These are phyloP conservation scores for Acridotheres tristis DNA, from an alignment of 2,797 vertebrate species.

Conservation along the genomic window DNA sequence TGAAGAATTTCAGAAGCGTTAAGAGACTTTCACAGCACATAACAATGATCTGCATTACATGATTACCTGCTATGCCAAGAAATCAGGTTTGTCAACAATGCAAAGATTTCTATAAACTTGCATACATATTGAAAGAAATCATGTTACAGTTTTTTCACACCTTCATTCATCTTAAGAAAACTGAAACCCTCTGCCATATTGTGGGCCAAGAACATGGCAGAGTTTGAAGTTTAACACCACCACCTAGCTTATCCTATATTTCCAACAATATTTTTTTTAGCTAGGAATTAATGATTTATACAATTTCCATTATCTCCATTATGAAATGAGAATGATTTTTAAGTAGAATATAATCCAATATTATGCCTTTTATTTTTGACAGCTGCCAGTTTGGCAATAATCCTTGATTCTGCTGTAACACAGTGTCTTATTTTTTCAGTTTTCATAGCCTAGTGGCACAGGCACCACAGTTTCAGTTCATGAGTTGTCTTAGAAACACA, in stretches of 20 bases:
- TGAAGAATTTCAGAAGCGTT: not conserved
- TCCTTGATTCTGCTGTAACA: not conserved
- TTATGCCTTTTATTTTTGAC: not conserved
- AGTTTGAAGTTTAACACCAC: not conserved
- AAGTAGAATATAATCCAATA: not conserved
- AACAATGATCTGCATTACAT: not conserved
- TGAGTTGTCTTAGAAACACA: not conserved
- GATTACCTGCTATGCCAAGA: not conserved
- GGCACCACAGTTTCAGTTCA: not conserved
- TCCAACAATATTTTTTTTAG: not conserved
- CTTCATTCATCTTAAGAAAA: not conserved
- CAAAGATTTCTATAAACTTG: not conserved
- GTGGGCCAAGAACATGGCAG: not conserved
- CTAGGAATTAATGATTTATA: not conserved
- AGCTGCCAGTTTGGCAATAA: not conserved
- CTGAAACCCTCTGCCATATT: not conserved
- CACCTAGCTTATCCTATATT: not conserved
- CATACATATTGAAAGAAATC: not conserved
- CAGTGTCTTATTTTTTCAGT: not conserved
- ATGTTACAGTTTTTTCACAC: not conserved
- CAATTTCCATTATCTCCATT: not conserved
- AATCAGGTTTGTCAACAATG: not conserved
- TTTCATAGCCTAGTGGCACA: not conserved
- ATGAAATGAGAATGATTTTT: not conserved
- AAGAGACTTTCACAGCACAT: not conserved